A percentile compares a stretch with the other conserved stretches of the same genome.
Evolutionary conservation across 2,797 vertebrate genomes (phyloP).

Genomic region (Micrastur ruficollis): DNA sequence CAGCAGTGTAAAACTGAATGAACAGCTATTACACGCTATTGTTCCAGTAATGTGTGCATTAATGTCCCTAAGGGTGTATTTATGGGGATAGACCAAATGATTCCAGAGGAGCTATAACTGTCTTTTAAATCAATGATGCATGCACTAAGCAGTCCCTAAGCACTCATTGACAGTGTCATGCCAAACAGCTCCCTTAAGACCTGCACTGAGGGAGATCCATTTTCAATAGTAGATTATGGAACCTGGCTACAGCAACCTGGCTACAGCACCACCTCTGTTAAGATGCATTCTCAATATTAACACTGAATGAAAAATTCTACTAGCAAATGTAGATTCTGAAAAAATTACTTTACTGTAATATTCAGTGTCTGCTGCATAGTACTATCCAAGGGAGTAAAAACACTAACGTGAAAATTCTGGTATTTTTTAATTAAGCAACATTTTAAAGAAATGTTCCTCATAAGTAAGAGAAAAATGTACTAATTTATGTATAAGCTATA

Average conservation of each 20-base stretch:
- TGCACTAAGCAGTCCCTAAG: neutral
- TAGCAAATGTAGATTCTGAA: neutral
- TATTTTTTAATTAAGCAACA: neutral
- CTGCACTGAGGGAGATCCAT: neutral
- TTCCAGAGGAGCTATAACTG: neutral
- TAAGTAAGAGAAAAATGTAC: neutral
- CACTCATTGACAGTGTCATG: neutral
- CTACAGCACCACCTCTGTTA: neutral
- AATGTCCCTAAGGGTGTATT: conserved; percentile 13
- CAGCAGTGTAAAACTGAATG: neutral
- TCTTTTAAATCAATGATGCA: conserved; percentile 3
- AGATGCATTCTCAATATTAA: neutral
- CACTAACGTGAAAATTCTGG: neutral
- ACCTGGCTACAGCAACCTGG: neutral
- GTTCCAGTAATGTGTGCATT: neutral
- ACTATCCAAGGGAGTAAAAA: neutral
- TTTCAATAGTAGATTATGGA: neutral
- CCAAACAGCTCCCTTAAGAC: neutral
- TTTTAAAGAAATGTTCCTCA: neutral
- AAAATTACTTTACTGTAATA: neutral
- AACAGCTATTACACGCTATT: neutral
- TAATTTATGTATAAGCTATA: neutral
- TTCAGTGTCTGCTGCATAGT: neutral
- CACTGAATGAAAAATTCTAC: neutral
- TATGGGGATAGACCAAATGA: neutral